These are phyloP conservation scores for Bos javanicus DNA, from an alignment of 2,113 vertebrate species.

Conservation along the genomic window DNA sequence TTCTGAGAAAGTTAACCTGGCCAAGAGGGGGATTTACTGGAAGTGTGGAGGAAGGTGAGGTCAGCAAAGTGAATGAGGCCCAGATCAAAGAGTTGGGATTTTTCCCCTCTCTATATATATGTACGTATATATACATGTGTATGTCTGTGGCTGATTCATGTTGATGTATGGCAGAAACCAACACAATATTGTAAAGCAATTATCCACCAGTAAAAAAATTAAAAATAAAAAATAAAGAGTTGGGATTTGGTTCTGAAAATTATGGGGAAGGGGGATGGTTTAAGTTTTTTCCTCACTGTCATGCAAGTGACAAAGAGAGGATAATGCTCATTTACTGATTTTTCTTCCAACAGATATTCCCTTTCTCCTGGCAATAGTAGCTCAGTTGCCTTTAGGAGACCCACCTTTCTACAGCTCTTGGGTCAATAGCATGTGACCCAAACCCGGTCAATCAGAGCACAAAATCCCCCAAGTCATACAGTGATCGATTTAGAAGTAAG, in stretches of 20 bases:
- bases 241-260: neutral
- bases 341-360: neutral
- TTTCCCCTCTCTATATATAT: neutral
- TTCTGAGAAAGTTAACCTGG: neutral
- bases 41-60: neutral
- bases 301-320: neutral
- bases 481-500: neutral
- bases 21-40: neutral
- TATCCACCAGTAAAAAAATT: neutral
- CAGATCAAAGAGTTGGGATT: neutral
- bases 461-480: neutral
- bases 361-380: neutral
- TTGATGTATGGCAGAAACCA: neutral
- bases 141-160: neutral
- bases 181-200: neutral
- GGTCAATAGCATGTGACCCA: neutral
- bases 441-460: neutral
- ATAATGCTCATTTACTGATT: neutral
- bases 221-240: neutral
- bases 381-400: neutral
- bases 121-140: neutral
- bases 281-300: neutral
- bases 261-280: neutral
- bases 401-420: neutral
- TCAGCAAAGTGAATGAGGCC: neutral